phyloP scores from a whole-genome alignment of 2,113 vertebrate species.

The Chunga burmeisteri region DNA sequence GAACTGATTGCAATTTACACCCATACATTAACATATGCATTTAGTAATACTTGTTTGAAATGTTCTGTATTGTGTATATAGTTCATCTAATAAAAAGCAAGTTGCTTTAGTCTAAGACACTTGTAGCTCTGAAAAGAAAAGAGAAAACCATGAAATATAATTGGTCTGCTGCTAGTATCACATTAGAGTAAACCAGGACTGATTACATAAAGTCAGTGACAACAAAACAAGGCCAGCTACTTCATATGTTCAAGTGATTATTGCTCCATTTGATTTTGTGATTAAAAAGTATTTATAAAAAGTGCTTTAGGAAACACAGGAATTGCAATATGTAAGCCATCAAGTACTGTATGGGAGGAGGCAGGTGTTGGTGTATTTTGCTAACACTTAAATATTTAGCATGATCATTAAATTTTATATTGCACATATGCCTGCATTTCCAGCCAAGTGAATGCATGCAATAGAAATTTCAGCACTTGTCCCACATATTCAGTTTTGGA shows the following conservation, averaged over 20 bases:
- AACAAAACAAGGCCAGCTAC: background rate
- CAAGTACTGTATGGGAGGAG: background rate
- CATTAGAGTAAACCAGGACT: background rate
- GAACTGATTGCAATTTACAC: background rate
- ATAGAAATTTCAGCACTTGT: constrained; percentile 58
- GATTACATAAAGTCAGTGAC: background rate
- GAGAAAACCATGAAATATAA: background rate
- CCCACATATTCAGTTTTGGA: constrained; percentile 37
- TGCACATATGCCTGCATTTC: constrained; percentile 36
- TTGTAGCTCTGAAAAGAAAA: background rate
- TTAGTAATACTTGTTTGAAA: background rate
- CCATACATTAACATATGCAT: background rate
- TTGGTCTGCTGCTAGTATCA: background rate
- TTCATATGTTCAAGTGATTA: background rate
- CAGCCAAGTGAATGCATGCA: constrained; percentile 40
- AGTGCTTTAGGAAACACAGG: background rate
- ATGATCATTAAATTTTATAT: constrained; percentile 50
- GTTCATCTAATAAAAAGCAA: background rate
- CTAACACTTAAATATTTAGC: constrained; percentile 58
- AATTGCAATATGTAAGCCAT: background rate
- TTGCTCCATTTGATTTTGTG: background rate
- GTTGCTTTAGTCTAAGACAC: background rate
- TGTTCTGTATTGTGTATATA: background rate
- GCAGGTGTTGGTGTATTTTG: constrained; percentile 56
- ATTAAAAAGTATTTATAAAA: constrained; percentile 13